Percentiles rank a stretch among this genome's conserved stretches.
phyloP scores from a whole-genome alignment of 2,113 vertebrate genomes.

The Bubalus kerabau region DNA sequence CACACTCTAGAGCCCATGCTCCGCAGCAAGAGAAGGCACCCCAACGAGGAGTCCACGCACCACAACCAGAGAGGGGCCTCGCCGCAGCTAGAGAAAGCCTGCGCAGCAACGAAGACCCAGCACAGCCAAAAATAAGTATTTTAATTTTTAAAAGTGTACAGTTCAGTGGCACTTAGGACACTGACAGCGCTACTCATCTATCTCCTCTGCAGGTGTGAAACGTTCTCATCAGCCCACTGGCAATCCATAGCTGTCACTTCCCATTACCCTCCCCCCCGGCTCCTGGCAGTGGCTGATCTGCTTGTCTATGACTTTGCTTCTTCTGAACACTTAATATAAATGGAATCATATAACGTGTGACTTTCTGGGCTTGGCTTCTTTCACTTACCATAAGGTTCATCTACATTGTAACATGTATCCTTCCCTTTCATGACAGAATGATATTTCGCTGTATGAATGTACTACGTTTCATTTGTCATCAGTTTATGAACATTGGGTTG shows the following conservation, averaged over 20 bases:
- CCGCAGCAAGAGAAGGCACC: neutral
- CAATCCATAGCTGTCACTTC: neutral
- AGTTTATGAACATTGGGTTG: neutral
- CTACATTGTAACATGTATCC: neutral
- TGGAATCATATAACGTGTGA: neutral
- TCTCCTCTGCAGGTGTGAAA: neutral
- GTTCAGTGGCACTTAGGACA: neutral
- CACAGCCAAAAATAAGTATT: neutral
- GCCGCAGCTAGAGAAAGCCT: rapidly evolving
- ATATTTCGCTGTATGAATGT: neutral
- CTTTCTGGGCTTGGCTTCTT: neutral
- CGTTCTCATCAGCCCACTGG: neutral
- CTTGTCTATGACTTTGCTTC: neutral
- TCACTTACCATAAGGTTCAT: neutral
- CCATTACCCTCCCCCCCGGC: neutral
- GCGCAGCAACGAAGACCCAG: neutral
- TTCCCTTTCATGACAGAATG: neutral
- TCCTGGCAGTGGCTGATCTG: neutral
- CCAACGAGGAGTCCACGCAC: rapidly evolving
- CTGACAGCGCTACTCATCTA: neutral
- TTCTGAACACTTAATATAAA: neutral
- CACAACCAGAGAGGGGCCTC: neutral
- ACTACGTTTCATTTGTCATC: neutral
- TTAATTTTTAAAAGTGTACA: neutral
- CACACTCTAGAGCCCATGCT: neutral